phyloP scores from a whole-genome alignment of 2,797 vertebrate genomes.

The Labroides dimidiatus region DNA sequence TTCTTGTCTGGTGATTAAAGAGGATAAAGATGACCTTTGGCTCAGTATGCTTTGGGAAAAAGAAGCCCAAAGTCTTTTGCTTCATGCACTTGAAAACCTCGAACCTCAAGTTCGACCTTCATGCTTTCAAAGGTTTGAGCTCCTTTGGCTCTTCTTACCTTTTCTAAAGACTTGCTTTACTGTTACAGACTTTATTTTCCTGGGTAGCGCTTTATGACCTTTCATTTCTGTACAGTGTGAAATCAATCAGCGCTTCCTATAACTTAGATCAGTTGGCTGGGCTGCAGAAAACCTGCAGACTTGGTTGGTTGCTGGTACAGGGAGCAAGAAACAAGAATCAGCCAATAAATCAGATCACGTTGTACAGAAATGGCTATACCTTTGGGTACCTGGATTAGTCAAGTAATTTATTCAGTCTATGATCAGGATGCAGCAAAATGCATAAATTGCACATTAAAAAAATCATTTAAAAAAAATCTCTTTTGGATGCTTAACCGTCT shows the following conservation, averaged over 20 bases:
- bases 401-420: neutral
- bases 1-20: neutral
- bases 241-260: neutral
- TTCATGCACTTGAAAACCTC: constrained; percentile 19
- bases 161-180: neutral
- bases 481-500: constrained; percentile 9
- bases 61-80: neutral
- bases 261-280: neutral
- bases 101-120: constrained; percentile 9
- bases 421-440: constrained; percentile 8
- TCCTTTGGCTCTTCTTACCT: neutral
- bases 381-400: neutral
- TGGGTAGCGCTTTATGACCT: neutral
- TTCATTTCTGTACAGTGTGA: neutral
- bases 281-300: too few relatives aligned
- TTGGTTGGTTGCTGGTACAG: too few relatives aligned
- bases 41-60: too few relatives aligned
- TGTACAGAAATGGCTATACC: neutral
- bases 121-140: constrained; percentile 4
- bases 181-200: neutral
- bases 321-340: too few relatives aligned
- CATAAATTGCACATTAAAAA: constrained; percentile 3
- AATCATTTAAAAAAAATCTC: too few relatives aligned
- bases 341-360: neutral
- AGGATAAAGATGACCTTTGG: constrained; percentile 9